Evolutionary conservation across 2,113 vertebrate species (phyloP), one percentile per base, ranked within the genome.

Genomic region (Colinus virginianus): DNA sequence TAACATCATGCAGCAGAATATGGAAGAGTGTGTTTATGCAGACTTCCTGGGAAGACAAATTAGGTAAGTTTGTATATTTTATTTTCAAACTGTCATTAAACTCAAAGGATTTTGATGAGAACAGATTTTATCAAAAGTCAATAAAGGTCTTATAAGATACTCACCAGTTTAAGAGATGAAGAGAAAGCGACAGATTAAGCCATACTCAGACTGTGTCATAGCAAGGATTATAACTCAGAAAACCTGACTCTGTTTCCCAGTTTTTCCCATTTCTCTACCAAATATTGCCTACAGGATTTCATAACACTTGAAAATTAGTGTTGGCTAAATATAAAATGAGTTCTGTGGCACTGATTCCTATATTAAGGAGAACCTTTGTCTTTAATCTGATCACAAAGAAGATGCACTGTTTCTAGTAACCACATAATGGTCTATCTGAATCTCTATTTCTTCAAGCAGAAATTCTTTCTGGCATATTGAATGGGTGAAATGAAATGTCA

Each of bases 401-500:
- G 49, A 59, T 18, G 20, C 6, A 51, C 30, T 48, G 1, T 67
- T 87, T 58, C 59, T 56, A 69, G 45, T 6, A 81, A 23, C 38
- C 51, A 10, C 6, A 25, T 11, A 45, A 51, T 34, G 25, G 34
- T 87, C 28, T 67, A 38, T 28, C 0, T 0, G 53, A 84, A 89
- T 75, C 6, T 61, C 4, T 30, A 77, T 77, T 90, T 83, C 55
- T 69, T 88, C 15, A 43, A 71, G 51, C n/a, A 67, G 55, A 82
- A 90, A 56, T 87, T 38, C n/a, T 51, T 77, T 89, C 53, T 74
- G 38, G 5, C 34, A 22, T 40, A 70, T 48, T 56, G 76, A 55
- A 89, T 40, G 23, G 38, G 34, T 85, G 51, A 85, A 94, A 76
- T 56, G 38, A 89, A 94, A 79, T 67, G 34, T 77, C 75, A 90